phyloP scores from a whole-genome alignment of 2,113 vertebrate species.

The Ursus arctos region DNA sequence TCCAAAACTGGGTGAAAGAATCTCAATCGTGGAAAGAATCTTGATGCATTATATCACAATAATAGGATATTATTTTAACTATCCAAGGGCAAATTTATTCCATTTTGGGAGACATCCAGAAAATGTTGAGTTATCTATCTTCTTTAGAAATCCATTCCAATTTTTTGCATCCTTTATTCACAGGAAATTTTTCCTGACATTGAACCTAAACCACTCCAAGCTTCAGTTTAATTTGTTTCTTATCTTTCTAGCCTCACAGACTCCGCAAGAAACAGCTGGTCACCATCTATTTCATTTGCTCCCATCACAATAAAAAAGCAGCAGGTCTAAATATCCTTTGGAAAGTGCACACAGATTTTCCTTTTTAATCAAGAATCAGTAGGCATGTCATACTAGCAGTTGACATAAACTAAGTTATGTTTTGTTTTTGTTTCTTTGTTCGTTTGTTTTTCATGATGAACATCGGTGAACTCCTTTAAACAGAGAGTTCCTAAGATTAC shows the following conservation, averaged over 20 bases:
- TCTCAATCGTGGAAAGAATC: not conserved
- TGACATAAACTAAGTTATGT: not conserved
- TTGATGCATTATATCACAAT: not conserved
- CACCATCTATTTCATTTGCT: slow-evolving; percentile 18
- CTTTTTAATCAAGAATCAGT: not conserved
- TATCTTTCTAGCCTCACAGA: not conserved
- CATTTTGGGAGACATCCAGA: not conserved
- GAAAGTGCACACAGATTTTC: not conserved
- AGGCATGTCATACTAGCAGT: not conserved
- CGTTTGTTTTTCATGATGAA: not conserved
- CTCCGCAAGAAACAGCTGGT: slow-evolving; percentile 35
- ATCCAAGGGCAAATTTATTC: not conserved
- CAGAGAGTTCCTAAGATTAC: not conserved
- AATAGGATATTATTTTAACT: not conserved
- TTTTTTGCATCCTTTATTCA: slow-evolving; percentile 14
- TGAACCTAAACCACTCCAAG: slow-evolving; percentile 42
- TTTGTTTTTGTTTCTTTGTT: not conserved
- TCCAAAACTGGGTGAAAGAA: not conserved
- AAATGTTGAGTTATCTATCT: not conserved
- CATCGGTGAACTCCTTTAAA: not conserved
- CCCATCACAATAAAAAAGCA: not conserved
- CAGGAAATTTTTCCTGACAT: slow-evolving; percentile 43
- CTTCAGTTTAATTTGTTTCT: slow-evolving; percentile 48
- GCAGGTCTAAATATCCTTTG: not conserved
- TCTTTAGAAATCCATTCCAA: not conserved